These are phyloP conservation scores for Leptopilina clavipes DNA, from an alignment of 1,140 invertebrate species.

Conservation along the genomic window DNA sequence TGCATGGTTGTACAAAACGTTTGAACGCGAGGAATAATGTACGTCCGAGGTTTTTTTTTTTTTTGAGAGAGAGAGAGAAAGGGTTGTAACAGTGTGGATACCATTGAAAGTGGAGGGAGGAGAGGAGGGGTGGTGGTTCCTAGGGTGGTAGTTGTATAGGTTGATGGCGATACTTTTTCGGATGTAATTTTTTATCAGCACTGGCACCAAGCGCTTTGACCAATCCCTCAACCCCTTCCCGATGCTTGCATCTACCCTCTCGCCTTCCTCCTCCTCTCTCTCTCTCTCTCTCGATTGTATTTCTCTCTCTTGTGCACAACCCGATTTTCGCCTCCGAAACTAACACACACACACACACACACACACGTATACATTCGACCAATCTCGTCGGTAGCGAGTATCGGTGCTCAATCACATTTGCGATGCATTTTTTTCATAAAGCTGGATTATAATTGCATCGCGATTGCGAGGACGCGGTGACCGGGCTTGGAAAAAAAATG, in stretches of 20 bases:
- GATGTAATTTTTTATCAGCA: constrained; percentile 71
- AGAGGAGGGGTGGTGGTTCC: background rate
- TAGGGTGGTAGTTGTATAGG: constrained; percentile 49
- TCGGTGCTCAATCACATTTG: constrained; percentile 75
- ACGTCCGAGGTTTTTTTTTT: constrained; percentile 60
- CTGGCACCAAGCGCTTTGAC: constrained; percentile 66
- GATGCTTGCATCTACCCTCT: constrained; percentile 44
- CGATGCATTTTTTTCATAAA: constrained; percentile 76
- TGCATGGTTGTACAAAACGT: constrained; percentile 57
- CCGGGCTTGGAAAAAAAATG: constrained; percentile 66
- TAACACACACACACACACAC: constrained; percentile 44
- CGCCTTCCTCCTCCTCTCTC: constrained; percentile 30
- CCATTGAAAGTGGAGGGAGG: background rate
- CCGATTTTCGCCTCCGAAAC: constrained; percentile 47
- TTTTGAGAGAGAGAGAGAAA: background rate
- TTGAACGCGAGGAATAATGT: constrained; percentile 63
- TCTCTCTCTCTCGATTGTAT: constrained; percentile 35
- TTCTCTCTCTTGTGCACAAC: constrained; percentile 34
- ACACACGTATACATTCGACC: constrained; percentile 51
- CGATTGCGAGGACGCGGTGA: constrained; percentile 68
- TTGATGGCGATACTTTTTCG: constrained; percentile 67
- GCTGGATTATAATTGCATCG: constrained; percentile 76
- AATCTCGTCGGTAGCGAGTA: constrained; percentile 68
- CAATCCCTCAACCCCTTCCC: constrained; percentile 62
- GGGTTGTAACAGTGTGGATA: constrained; percentile 35